phyloP scores from a whole-genome alignment of 2,113 vertebrate species.

The Oreotrochilus melanogaster region DNA sequence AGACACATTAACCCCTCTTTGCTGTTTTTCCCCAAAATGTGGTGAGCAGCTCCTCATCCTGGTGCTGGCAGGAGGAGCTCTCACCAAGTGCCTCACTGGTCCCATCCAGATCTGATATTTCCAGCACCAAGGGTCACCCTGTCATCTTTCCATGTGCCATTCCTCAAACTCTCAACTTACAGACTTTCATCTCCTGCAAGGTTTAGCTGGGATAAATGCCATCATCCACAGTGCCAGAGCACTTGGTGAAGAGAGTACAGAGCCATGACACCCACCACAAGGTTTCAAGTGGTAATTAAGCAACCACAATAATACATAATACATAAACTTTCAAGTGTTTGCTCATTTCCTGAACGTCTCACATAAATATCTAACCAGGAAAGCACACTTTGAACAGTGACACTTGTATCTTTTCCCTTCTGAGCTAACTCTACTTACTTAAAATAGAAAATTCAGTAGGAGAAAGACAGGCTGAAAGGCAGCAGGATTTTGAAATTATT shows the following conservation, averaged over 20 bases:
- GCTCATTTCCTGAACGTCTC: conserved; percentile 3
- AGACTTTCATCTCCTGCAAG: not conserved
- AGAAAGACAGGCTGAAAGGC: not conserved
- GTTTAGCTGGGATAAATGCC: not conserved
- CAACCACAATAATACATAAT: conserved; percentile 27
- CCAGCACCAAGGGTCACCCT: not conserved
- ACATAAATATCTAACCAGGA: conserved; percentile 6
- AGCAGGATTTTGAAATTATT: not conserved
- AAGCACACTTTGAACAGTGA: not conserved
- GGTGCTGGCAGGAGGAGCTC: not conserved
- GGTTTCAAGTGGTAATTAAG: not conserved
- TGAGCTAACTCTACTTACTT: not conserved
- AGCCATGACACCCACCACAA: not conserved
- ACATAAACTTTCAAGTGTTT: not conserved
- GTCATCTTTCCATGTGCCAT: not conserved
- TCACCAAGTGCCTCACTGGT: not conserved
- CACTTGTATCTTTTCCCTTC: not conserved
- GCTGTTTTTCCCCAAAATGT: not conserved
- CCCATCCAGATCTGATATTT: not conserved
- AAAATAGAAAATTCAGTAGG: conserved; percentile 3
- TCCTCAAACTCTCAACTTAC: not conserved
- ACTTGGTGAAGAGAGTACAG: not conserved
- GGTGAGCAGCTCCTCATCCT: not conserved
- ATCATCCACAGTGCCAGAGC: not conserved
- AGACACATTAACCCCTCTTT: not conserved